phyloP scores from a whole-genome alignment of 1,140 invertebrate genomes.

The Scaptomyza graminum region DNA sequence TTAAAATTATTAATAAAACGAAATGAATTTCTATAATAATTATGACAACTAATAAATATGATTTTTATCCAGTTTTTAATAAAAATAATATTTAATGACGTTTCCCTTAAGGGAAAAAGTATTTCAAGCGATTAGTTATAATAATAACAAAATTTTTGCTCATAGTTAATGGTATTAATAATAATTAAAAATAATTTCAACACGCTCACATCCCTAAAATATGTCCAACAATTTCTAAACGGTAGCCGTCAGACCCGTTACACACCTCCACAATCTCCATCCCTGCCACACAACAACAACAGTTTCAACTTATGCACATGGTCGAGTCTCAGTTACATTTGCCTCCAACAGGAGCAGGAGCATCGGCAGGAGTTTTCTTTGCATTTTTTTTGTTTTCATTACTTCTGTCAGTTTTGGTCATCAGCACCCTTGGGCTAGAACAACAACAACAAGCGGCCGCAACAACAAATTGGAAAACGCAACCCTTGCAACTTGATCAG shows the following conservation, averaged over 20 bases:
- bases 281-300: neutral
- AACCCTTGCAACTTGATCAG: constrained; percentile 76
- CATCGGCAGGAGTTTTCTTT: constrained; percentile 1
- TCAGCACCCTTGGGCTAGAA: constrained; percentile 18
- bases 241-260: neutral
- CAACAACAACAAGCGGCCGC: constrained; percentile 18
- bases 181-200: neutral
- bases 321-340: constrained; percentile 49
- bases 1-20: too few species aligned
- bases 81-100: too few species aligned
- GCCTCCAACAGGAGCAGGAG: constrained; percentile 8
- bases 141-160: too few species aligned
- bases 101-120: too few species aligned
- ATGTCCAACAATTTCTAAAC: constrained; percentile 3
- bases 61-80: too few species aligned
- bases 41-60: too few species aligned
- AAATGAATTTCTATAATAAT: too few species aligned
- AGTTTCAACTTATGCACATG: constrained; percentile 38
- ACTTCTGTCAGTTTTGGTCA: constrained; percentile 41
- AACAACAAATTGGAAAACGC: constrained; percentile 27
- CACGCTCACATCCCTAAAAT: constrained; percentile 1
- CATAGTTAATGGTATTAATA: neutral
- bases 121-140: too few species aligned
- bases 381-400: constrained; percentile 46
- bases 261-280: too few species aligned